These are phyloP conservation scores for Trachymyrmex septentrionalis DNA, from an alignment of 1,140 invertebrate genomes.

Conservation along the genomic window DNA sequence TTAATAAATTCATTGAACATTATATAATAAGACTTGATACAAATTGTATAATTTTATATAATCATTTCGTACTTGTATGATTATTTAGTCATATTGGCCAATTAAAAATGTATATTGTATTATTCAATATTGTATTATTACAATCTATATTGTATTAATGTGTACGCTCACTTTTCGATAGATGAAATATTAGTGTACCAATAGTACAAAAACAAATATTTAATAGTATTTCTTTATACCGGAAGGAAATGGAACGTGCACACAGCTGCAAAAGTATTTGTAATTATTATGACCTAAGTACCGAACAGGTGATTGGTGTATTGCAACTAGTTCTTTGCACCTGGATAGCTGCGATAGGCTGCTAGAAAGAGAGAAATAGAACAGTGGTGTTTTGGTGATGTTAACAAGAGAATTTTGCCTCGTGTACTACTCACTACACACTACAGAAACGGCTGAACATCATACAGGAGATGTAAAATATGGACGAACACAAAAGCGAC, in stretches of 20 bases:
- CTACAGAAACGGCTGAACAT: conserved; percentile 83
- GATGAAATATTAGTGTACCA: neutral
- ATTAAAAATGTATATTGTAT: conserved; percentile 6
- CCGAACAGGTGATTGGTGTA: conserved; percentile 85
- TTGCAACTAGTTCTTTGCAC: conserved; percentile 86
- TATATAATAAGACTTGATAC: neutral
- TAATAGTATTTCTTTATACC: conserved; percentile 25
- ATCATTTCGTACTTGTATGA: neutral
- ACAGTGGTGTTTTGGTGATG: conserved; percentile 86
- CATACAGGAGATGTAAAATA: conserved; percentile 83
- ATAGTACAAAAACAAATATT: conserved; percentile 3
- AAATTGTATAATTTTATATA: neutral
- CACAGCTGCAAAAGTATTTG: conserved; percentile 70
- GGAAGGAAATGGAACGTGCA: conserved; percentile 73
- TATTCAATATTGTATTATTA: neutral
- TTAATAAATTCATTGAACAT: conserved; percentile 19
- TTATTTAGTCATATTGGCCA: neutral
- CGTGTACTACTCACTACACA: conserved; percentile 85
- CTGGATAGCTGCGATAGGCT: conserved; percentile 87
- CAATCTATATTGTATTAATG: neutral
- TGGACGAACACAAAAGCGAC: conserved; percentile 86
- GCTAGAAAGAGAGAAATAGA: conserved; percentile 87
- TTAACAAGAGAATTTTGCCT: conserved; percentile 86
- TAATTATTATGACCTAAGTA: conserved; percentile 80
- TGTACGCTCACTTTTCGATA: neutral